A percentile compares a stretch with the other conserved stretches of the same genome.
Evolutionary conservation across 2,888 invertebrate species (phyloP).

Genomic region (Agrotis ipsilon): DNA sequence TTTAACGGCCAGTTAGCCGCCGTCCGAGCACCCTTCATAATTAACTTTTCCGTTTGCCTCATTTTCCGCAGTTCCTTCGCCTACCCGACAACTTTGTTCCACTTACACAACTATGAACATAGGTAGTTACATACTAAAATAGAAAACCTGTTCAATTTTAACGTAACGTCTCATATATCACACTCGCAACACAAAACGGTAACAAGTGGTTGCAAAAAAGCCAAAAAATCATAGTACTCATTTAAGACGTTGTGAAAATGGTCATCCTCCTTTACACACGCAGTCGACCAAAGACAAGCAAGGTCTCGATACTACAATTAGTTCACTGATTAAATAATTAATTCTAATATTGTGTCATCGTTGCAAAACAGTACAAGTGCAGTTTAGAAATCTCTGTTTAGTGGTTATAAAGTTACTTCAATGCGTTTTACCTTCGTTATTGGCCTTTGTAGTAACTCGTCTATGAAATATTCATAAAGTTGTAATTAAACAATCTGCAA

Average conservation of each 20-base stretch:
- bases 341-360: conserved; percentile 62
- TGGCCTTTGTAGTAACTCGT: conserved; percentile 79
- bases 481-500: conserved; percentile 81
- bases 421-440: conserved; percentile 76
- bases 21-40: conserved; percentile 30
- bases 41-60: conserved; percentile 44
- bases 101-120: conserved; percentile 40
- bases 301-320: conserved; percentile 66
- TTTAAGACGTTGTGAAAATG: conserved; percentile 59
- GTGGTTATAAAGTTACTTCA: conserved; percentile 64
- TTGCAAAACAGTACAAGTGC: conserved; percentile 65
- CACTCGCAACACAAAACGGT: conserved; percentile 34
- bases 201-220: conserved; percentile 36
- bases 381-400: conserved; percentile 65
- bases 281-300: conserved; percentile 58
- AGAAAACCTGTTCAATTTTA: conserved; percentile 44
- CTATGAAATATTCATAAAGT: conserved; percentile 81
- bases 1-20: conserved; percentile 19
- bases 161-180: conserved; percentile 54
- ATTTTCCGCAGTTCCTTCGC: conserved; percentile 42
- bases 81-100: conserved; percentile 34
- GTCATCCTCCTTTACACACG: conserved; percentile 53
- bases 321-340: conserved; percentile 67
- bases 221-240: conserved; percentile 32
- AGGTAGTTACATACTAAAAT: conserved; percentile 20